Percentiles rank a stretch among this genome's conserved stretches.
Conservation (phyloP, 1,140 invertebrate genomes). For the Liolophura sinensis region DNA sequence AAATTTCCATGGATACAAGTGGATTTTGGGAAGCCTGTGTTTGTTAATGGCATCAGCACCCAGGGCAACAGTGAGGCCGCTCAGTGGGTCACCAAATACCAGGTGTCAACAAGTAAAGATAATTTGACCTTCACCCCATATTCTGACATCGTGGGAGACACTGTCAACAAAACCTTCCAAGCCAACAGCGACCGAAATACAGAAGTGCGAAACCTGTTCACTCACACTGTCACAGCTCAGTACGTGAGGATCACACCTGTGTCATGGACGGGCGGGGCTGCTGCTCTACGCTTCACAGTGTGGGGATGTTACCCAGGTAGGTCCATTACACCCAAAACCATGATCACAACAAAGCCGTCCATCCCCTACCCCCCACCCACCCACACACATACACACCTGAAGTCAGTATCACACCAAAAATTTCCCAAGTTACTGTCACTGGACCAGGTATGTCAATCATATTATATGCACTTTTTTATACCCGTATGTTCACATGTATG, state of each 20-base stretch:
- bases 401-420: no score
- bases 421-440: no score
- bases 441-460: no score
- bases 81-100: constrained; percentile 48
- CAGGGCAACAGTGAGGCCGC: constrained; percentile 25
- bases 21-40: constrained; percentile 14
- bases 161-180: constrained; percentile 21
- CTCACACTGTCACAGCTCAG: constrained; percentile 30
- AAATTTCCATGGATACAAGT: constrained; percentile 23
- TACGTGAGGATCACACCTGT: constrained; percentile 28
- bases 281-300: constrained; percentile 32
- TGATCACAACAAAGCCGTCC: no score
- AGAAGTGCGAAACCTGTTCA: constrained; percentile 28
- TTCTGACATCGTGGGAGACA: constrained; percentile 19
- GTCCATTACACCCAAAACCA: no score
- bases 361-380: no score
- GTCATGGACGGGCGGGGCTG: constrained; percentile 4
- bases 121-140: constrained; percentile 33
- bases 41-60: constrained; percentile 25
- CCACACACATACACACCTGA: no score
- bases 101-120: constrained; percentile 49
- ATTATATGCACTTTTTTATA: no score
- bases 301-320: no score
- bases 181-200: constrained; percentile 27
- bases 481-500: no score